Base-by-base conservation (phyloP, 2,797 vertebrate genomes). In the Eupleurogrammus muticus region DNA sequence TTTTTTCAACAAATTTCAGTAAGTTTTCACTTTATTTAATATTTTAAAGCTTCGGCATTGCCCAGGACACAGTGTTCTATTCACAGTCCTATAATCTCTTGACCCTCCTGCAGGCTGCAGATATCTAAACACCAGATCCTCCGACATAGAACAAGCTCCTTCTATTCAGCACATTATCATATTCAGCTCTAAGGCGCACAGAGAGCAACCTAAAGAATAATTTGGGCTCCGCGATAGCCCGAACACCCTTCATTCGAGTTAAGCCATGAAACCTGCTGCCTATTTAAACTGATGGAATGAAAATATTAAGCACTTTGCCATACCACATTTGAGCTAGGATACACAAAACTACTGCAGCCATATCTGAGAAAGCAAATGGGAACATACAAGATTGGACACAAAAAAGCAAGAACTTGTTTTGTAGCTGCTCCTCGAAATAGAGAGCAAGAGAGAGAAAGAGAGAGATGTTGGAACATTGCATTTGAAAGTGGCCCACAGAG, bases 401-500 rank as follows among this genome's bases (percentile, higher is more conserved):
- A 60, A 42, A 24, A 32, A 61, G 16, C 16, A 42, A 44, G 7
- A 13, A 44, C 16, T 51, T 55, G 20, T 32, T 59, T 24, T 19
- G 10, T n/a, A 28, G 28, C n/a, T 32, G 62, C 32, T 19, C 12
- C 19, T 32, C n/a, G 38, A 44, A 5, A 69, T 0, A 44, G 66
- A 52, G 21, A 51, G 49, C 56, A 34, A 57, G 50, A 59, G 55
- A 61, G 48, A 75, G 44, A 73, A 35, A 38, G 67, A 19, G 48
- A 73, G 36, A 54, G 55, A 56, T 73, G 49, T 69, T 24, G 75
- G 73, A 83, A 87, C 64, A 63, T 6, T 63, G 52, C 49, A 59
- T 62, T 70, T 63, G n/a, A 80, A 84, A 86, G 47, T 72, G 55
- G 61, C 32, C 80, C 55, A 16, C 20, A 5, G 74, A 81, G 87